Conservation (phyloP, 2,113 vertebrate species). For the Datnioides undecimradiatus region DNA sequence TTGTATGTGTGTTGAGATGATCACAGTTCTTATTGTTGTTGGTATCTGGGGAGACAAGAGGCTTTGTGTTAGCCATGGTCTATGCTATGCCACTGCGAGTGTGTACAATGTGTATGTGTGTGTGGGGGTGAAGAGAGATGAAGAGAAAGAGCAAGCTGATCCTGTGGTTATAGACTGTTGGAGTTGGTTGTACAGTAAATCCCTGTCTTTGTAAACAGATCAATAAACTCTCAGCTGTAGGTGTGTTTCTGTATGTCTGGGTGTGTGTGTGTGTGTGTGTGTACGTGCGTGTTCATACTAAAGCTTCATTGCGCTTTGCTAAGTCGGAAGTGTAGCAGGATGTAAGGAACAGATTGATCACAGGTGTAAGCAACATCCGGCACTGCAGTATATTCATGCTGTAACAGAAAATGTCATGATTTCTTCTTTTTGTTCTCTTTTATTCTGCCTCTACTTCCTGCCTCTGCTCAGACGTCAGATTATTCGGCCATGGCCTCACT, state of each 20-base stretch:
- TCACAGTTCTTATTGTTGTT: constrained; percentile 75
- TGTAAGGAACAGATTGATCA: constrained; percentile 50
- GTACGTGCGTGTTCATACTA: constrained; percentile 33
- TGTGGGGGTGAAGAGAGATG: constrained; percentile 30
- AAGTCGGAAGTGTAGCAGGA: constrained; percentile 32
- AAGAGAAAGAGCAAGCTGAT: constrained; percentile 72
- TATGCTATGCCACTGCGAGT: constrained; percentile 43
- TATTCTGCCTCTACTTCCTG: constrained; percentile 57
- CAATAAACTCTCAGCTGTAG: constrained; percentile 75
- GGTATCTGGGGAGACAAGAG: constrained; percentile 71
- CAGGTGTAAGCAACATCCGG: constrained; percentile 32
- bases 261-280: constrained; percentile 45
- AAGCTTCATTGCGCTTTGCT: constrained; percentile 43
- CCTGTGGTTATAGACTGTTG: constrained; percentile 78
- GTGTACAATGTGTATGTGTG: constrained; percentile 5
- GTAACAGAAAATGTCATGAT: constrained; percentile 21
- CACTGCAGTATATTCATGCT: not conserved
- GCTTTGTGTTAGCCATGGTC: constrained; percentile 73
- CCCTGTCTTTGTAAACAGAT: constrained; percentile 83
- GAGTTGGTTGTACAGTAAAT: constrained; percentile 81
- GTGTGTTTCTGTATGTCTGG: constrained; percentile 51
- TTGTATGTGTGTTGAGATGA: constrained; percentile 58
- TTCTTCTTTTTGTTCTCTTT: constrained; percentile 31
- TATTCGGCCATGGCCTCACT: constrained; percentile 97
- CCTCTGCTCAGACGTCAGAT: constrained; percentile 89